Evolutionary conservation across 1,140 invertebrate species (phyloP).

Genomic region (Zaprionus ghesquierei): DNA sequence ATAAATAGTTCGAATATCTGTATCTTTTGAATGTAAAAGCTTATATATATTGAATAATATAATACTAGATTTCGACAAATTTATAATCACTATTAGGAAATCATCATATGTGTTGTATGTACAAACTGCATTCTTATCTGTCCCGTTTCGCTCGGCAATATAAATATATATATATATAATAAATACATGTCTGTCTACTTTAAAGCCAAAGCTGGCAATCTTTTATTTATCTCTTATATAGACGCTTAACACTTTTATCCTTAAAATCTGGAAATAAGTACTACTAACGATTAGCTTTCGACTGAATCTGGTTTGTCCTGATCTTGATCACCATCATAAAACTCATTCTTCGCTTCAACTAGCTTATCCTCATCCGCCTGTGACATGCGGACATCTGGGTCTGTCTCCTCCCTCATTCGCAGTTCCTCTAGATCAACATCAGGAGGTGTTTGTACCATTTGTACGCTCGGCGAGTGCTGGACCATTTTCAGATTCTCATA

Average conservation of each 20-base stretch:
- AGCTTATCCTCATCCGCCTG: conserved; percentile 92
- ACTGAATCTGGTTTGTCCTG: conserved; percentile 85
- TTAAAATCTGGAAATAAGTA: not conserved
- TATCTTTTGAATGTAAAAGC: not conserved
- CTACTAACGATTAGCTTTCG: conserved; percentile 54
- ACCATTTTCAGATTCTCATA: conserved; percentile 95
- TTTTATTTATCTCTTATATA: conserved; percentile 4
- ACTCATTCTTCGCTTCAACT: conserved; percentile 95
- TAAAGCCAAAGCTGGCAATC: conserved; percentile 47
- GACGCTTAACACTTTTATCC: not conserved
- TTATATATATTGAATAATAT: no score
- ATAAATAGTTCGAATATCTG: conserved; percentile 15
- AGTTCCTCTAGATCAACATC: conserved; percentile 88
- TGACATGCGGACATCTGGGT: conserved; percentile 91
- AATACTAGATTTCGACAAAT: not conserved
- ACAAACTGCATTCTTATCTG: conserved; percentile 18
- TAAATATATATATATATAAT: conserved; percentile 38
- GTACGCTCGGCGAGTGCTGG: conserved; percentile 94
- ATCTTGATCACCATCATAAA: conserved; percentile 94
- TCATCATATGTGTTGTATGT: conserved; percentile 36
- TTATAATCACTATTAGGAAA: conserved; percentile 27
- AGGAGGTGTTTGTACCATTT: conserved; percentile 96
- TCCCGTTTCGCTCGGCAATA: conserved; percentile 31
- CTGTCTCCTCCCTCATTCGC: conserved; percentile 87
- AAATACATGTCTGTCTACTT: conserved; percentile 64